Base-by-base conservation (phyloP, 2,888 invertebrate species). In the Odontocolon sp. region DNA sequence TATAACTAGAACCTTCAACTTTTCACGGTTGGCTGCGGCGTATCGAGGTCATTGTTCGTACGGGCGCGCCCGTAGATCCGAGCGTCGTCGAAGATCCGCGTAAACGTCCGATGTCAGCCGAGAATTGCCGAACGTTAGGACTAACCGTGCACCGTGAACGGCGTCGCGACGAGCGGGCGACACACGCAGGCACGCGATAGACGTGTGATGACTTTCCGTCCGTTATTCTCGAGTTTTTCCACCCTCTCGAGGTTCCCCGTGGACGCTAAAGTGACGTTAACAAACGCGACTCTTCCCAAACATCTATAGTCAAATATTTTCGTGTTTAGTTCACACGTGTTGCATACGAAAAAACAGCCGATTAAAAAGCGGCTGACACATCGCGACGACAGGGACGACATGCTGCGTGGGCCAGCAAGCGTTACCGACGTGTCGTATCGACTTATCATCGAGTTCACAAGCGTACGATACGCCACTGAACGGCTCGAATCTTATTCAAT, bases 131-230 rank as follows among this genome's bases (percentile, higher is more conserved):
- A 56, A 61, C 40, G 56, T 40, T 16, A 2, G 45, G 66, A 36
- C 16, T 38, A 14, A 47, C 28, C 63, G 40, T 68, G 57, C 33
- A 50, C 40, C 61, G 76, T 59, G 70, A 61, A 63, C 77, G 71
- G 78, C 80, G 72, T 72, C 76, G 73, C 42, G 63, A 68, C 56
- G 57, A 47, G 57, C 33, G 33, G 26, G 26, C 33, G 64, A 47
- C 61, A 76, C 57, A 70, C 64, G 63, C 59, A 75, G 66, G 59
- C 76, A 76, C 72, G 80, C 84, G 79, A 85, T 81, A 79, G 85
- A 84, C 82, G 84, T 86, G 85, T 84, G 82, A 80, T 81, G 83
- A 81, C 66, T 83, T 83, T 73, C 81, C 81, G 83, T 77, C 81
- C 80, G 79, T 81, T 80, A 72, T 78, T 79, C 61, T 11, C 70